Evolutionary conservation across 2,888 invertebrate species (phyloP).

Genomic region (Meganola albula): DNA sequence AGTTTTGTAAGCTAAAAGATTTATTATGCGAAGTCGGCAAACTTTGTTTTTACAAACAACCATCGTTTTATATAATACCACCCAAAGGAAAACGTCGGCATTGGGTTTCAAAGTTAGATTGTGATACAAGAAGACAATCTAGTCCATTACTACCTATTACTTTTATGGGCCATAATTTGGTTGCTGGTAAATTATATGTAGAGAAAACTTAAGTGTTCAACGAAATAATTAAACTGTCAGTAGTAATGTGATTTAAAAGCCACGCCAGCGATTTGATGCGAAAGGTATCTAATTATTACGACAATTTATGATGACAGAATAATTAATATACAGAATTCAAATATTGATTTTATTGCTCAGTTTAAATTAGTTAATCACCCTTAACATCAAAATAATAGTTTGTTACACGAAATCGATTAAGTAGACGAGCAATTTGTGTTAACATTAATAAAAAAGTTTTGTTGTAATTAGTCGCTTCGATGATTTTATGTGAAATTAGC

Average conservation of each 20-base stretch:
- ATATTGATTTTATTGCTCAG: constrained; percentile 35
- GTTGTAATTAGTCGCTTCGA: constrained; percentile 23
- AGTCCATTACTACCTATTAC: constrained; percentile 17
- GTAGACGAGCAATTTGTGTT: constrained; percentile 26
- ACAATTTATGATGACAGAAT: constrained; percentile 33
- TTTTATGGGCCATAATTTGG: constrained; percentile 23
- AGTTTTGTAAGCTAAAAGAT: constrained; percentile 4
- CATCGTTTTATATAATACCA: constrained; percentile 16
- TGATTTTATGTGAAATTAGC: constrained; percentile 22
- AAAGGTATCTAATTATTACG: constrained; percentile 31
- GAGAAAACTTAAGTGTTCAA: constrained; percentile 23
- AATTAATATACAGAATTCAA: constrained; percentile 34
- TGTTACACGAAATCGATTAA: constrained; percentile 27
- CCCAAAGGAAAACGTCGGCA: constrained; percentile 14
- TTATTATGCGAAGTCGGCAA: constrained; percentile 8
- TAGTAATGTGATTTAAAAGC: constrained; percentile 31
- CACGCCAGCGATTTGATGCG: constrained; percentile 29
- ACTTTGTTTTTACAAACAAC: constrained; percentile 14
- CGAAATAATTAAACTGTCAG: constrained; percentile 34
- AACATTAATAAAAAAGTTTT: constrained; percentile 19
- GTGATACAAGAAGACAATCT: constrained; percentile 14
- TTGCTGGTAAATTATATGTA: constrained; percentile 18
- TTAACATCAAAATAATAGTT: constrained; percentile 21
- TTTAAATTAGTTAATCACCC: constrained; percentile 34
- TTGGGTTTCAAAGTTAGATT: constrained; percentile 10